phyloP scores from a whole-genome alignment of 2,113 vertebrate species.

The Ctenodactylus gundi region DNA sequence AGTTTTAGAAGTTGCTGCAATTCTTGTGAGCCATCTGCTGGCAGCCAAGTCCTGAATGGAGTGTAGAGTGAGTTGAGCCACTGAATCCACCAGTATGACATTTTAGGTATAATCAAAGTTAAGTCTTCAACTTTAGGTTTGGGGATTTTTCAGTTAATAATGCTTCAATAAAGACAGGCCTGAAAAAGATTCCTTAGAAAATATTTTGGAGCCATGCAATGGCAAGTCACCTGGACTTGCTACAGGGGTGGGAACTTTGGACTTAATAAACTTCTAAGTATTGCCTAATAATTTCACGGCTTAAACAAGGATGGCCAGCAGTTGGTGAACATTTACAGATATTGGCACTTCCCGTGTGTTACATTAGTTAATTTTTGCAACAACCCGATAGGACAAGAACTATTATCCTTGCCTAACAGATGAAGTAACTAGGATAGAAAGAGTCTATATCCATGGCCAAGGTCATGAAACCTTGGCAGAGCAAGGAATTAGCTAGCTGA shows the following conservation, averaged over 20 bases:
- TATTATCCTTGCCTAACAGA: background rate
- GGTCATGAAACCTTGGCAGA: background rate
- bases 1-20: background rate
- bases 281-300: background rate
- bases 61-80: too few species aligned
- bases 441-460: background rate
- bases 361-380: background rate
- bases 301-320: background rate
- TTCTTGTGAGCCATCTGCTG: constrained; percentile 66
- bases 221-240: background rate
- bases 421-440: background rate
- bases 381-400: background rate
- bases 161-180: background rate
- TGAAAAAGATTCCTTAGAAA: constrained; percentile 3
- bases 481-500: background rate
- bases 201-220: background rate
- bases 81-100: background rate
- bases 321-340: background rate
- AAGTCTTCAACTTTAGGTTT: background rate
- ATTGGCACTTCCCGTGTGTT: background rate
- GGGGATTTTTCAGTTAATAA: background rate
- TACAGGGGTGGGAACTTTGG: background rate
- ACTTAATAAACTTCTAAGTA: constrained; percentile 10
- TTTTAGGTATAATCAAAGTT: background rate
- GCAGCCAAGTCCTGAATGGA: background rate